phyloP scores from a whole-genome alignment of 2,888 invertebrate species.

The Platynereis dumerilii region DNA sequence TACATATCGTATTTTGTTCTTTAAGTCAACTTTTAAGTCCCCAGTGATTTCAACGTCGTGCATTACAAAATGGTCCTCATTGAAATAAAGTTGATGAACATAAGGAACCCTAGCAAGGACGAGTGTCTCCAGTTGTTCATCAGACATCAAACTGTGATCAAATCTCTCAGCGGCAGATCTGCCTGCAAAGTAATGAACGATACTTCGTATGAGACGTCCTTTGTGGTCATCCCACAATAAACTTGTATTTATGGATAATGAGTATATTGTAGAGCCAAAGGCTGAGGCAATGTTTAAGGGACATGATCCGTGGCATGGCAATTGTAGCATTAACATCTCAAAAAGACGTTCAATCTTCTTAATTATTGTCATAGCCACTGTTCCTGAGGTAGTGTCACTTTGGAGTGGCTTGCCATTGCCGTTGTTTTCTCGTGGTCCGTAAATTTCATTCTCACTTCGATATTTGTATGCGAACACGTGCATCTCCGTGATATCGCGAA shows the following conservation, averaged over 20 bases:
- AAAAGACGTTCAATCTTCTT: constrained; percentile 39
- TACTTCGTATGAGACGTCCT: constrained; percentile 26
- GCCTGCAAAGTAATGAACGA: constrained; percentile 37
- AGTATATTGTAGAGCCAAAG: constrained; percentile 28
- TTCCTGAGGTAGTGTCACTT: constrained; percentile 11
- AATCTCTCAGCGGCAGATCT: constrained; percentile 27
- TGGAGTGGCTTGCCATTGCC: constrained; percentile 19
- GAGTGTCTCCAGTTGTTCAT: constrained; percentile 35
- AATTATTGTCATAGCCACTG: constrained; percentile 17
- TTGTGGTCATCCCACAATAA: constrained; percentile 37
- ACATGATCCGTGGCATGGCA: constrained; percentile 35
- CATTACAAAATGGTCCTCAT: constrained; percentile 36
- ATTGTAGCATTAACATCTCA: constrained; percentile 35
- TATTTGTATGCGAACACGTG: constrained; percentile 37
- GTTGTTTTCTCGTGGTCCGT: constrained; percentile 17
- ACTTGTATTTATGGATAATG: constrained; percentile 31
- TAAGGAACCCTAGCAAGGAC: constrained; percentile 37
- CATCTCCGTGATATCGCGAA: constrained; percentile 36
- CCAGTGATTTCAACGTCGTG: constrained; percentile 33
- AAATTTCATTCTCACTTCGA: constrained; percentile 30
- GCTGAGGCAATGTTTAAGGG: constrained; percentile 28
- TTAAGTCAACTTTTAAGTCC: constrained; percentile 33
- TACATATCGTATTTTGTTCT: constrained; percentile 38
- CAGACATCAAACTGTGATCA: constrained; percentile 26
- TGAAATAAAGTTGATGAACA: constrained; percentile 33